phyloP scores from a whole-genome alignment of 2,797 vertebrate species.

The Rousettus madagascariensis region DNA sequence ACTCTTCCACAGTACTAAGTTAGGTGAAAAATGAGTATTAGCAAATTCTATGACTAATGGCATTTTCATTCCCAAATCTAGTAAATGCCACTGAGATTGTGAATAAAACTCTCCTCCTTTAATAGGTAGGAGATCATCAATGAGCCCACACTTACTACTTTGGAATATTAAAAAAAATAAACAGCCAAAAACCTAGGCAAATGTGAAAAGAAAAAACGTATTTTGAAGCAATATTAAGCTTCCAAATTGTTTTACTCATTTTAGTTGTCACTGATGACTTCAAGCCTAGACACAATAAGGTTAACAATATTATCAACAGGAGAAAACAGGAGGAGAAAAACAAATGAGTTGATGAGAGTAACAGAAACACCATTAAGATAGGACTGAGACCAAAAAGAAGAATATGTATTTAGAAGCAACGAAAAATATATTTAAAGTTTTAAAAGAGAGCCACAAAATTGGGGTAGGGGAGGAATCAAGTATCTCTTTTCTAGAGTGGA shows the following conservation, averaged over 20 bases:
- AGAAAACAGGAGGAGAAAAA: background rate
- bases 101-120: constrained; percentile 13
- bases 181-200: background rate
- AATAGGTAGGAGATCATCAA: background rate
- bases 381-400: background rate
- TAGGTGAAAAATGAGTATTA: background rate
- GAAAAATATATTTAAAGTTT: constrained; percentile 2
- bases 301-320: constrained; percentile 11
- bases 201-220: background rate
- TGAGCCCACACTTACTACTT: background rate
- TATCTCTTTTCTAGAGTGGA: background rate
- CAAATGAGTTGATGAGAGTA: background rate
- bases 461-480: background rate
- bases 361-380: background rate
- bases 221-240: background rate
- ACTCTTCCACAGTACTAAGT: background rate
- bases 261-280: background rate
- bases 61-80: constrained; percentile 45
- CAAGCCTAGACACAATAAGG: background rate
- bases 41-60: background rate
- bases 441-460: background rate
- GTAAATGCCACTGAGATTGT: background rate
- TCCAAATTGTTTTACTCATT: background rate
- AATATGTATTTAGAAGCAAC: background rate
- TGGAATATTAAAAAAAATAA: background rate